Evolutionary conservation across 2,888 invertebrate genomes (phyloP).

Genomic region (Himalopsyche kuldschensis): DNA sequence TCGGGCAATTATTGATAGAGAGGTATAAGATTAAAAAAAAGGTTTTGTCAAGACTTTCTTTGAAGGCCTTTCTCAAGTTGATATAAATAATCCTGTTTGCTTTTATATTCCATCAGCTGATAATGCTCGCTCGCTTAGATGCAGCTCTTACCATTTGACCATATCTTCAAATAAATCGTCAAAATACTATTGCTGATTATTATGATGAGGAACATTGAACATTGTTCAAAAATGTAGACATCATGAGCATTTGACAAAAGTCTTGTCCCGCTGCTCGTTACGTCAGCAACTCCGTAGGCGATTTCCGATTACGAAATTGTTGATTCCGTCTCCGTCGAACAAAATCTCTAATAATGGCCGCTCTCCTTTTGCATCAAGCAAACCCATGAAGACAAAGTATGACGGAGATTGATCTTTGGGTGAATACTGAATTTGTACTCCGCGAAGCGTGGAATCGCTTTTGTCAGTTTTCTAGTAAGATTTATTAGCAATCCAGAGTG

Average conservation of each 20-base stretch:
- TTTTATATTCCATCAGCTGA: too few species aligned
- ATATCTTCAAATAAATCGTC: too few species aligned
- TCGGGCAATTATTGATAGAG: too few species aligned
- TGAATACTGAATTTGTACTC: neutral
- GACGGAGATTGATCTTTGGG: neutral
- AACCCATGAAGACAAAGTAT: neutral
- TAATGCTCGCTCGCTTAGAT: too few species aligned
- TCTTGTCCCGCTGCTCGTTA: neutral
- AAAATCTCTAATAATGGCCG: neutral
- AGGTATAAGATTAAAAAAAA: too few species aligned
- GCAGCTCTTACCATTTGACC: too few species aligned
- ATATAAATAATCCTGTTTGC: too few species aligned
- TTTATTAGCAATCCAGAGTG: neutral
- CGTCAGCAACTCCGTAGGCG: neutral
- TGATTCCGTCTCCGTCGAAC: neutral
- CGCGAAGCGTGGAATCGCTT: neutral
- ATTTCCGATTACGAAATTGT: neutral
- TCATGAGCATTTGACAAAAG: neutral
- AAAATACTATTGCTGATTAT: too few species aligned
- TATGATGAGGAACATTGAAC: too few species aligned
- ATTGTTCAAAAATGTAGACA: too few species aligned
- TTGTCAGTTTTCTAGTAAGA: neutral
- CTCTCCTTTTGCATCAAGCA: neutral
- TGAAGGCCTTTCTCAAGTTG: too few species aligned
- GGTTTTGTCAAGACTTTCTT: too few species aligned